These are phyloP conservation scores for Amphiprion ocellaris DNA, from an alignment of 2,113 vertebrate species.

Conservation along the genomic window DNA sequence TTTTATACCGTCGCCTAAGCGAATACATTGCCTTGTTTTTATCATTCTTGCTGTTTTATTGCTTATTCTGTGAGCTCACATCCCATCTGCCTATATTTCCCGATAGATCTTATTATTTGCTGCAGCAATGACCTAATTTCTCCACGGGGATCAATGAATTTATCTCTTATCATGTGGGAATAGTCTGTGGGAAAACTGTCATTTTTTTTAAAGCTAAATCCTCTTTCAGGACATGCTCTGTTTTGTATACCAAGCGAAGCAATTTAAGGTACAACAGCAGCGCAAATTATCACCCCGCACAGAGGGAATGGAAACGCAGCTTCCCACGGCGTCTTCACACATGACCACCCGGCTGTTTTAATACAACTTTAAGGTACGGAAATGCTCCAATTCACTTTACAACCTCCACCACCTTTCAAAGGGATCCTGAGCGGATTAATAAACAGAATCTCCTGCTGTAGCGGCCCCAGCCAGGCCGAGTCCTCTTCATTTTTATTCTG, in stretches of 20 bases:
- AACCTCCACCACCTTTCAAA: constrained; percentile 12
- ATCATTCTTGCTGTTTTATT: constrained; percentile 9
- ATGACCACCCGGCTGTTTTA: not conserved
- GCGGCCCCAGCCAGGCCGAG: not conserved
- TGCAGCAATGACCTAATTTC: constrained; percentile 23
- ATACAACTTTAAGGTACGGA: constrained; percentile 2
- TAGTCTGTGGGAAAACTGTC: not conserved
- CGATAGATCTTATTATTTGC: constrained; percentile 27
- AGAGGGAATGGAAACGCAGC: constrained; percentile 2
- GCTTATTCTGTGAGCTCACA: constrained; percentile 1
- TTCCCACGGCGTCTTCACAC: not conserved
- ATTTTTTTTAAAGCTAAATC: not conserved
- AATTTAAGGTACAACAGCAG: constrained; percentile 13
- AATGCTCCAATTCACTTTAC: constrained; percentile 15
- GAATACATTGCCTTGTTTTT: constrained; percentile 11
- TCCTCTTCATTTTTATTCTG: constrained; percentile 68
- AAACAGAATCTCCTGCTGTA: constrained; percentile 24
- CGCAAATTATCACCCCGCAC: not conserved
- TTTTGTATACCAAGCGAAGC: constrained; percentile 10
- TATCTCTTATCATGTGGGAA: constrained; percentile 8
- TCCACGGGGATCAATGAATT: constrained; percentile 32
- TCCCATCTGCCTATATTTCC: constrained; percentile 11
- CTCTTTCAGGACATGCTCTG: not conserved
- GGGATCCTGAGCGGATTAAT: constrained; percentile 37
- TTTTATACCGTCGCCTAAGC: not conserved